phyloP scores from a whole-genome alignment of 2,888 invertebrate genomes.

The Caenorhabditis sp. region DNA sequence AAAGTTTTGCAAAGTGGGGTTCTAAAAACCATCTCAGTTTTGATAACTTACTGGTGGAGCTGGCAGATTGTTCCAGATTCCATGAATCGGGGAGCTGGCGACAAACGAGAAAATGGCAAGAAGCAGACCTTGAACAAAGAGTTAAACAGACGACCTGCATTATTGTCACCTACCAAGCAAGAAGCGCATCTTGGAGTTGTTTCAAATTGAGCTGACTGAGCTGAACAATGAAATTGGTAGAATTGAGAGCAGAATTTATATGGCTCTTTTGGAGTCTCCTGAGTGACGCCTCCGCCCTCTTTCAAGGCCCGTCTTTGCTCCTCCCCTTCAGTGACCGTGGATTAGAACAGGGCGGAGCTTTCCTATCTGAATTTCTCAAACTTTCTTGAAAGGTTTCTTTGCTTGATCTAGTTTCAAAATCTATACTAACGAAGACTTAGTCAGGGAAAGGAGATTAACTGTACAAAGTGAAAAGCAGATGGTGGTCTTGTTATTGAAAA shows the following conservation, averaged over 20 bases:
- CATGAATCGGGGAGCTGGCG: conserved; percentile 65
- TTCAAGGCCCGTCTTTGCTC: conserved; percentile 23
- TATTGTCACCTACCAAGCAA: conserved; percentile 47
- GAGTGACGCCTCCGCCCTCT: conserved; percentile 40
- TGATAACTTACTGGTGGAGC: conserved; percentile 61
- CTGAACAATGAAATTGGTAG: conserved; percentile 27
- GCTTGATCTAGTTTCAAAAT: conserved; percentile 17
- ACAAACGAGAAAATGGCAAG: conserved; percentile 41
- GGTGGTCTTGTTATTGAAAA: neutral
- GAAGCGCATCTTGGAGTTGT: conserved; percentile 40
- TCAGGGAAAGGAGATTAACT: neutral
- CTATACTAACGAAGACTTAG: conserved; percentile 34
- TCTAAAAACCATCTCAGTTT: too few relatives aligned
- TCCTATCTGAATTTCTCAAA: conserved; percentile 12
- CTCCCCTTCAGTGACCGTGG: conserved; percentile 44
- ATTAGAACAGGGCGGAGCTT: conserved; percentile 43
- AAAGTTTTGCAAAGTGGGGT: too few relatives aligned
- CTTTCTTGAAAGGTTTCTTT: conserved; percentile 5
- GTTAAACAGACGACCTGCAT: too few relatives aligned
- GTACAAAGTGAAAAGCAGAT: neutral
- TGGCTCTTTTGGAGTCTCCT: conserved; percentile 28
- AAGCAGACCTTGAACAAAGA: too few relatives aligned
- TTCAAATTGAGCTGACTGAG: conserved; percentile 10
- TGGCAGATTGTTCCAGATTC: conserved; percentile 70
- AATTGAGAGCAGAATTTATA: conserved; percentile 41